These are phyloP conservation scores for Epiblema foenella DNA, from an alignment of 2,888 invertebrate species.

Conservation along the genomic window DNA sequence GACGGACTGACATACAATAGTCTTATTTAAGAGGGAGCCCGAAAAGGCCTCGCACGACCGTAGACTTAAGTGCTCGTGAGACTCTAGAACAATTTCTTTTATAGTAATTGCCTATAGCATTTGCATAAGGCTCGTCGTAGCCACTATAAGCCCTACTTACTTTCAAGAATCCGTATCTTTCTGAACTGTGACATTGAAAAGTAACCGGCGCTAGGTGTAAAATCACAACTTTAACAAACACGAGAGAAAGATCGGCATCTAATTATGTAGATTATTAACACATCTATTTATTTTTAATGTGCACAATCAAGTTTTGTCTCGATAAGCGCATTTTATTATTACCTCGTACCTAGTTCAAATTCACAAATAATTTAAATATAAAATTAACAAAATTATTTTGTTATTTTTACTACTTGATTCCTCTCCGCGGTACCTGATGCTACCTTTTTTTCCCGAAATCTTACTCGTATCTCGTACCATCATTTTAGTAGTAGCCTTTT, in stretches of 20 bases:
- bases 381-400: too few species aligned
- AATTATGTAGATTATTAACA: too few species aligned
- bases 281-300: too few species aligned
- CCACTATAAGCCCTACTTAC: conserved; percentile 23
- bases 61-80: conserved; percentile 49
- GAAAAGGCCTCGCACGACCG: conserved; percentile 73
- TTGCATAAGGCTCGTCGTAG: conserved; percentile 65
- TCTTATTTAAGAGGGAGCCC: conserved; percentile 62
- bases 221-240: neutral
- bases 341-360: too few species aligned
- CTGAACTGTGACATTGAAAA: neutral
- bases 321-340: too few species aligned
- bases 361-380: too few species aligned
- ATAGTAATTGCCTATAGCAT: conserved; percentile 74
- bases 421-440: too few species aligned
- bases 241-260: neutral
- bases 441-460: too few species aligned
- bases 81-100: conserved; percentile 69
- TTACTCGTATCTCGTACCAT: too few species aligned
- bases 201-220: neutral
- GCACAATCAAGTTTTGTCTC: too few species aligned
- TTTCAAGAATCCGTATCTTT: conserved; percentile 2
- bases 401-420: too few species aligned
- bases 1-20: conserved; percentile 64
- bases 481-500: too few species aligned